Evolutionary conservation across 2,113 vertebrate species (phyloP).

Genomic region (Lipophrys pholis): DNA sequence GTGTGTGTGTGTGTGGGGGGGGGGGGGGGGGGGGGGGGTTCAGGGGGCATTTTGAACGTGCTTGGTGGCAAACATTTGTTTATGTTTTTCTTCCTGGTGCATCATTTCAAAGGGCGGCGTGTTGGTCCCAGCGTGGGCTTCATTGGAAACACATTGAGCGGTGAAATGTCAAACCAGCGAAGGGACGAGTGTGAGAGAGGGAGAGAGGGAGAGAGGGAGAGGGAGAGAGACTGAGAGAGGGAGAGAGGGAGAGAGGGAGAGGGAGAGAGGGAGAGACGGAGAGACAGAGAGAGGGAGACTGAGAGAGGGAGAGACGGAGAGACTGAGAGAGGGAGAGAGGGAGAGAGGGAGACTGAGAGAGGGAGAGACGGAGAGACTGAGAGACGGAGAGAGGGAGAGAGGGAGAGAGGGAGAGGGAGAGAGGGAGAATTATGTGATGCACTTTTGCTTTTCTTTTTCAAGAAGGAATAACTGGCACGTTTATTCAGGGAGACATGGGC

Average conservation of each 20-base stretch:
- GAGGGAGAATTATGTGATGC: conserved; percentile 33
- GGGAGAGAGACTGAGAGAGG: too few species aligned
- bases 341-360: not conserved
- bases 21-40: conserved; percentile 13
- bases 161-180: conserved; percentile 64
- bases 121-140: conserved; percentile 64
- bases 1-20: conserved; percentile 59
- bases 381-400: too few species aligned
- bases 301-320: too few species aligned
- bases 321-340: conserved; percentile 6
- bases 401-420: not conserved
- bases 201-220: too few species aligned
- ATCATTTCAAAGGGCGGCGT: conserved; percentile 79
- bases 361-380: too few species aligned
- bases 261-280: conserved; percentile 23
- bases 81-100: conserved; percentile 78
- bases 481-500: conserved; percentile 57
- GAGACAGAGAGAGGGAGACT: too few species aligned
- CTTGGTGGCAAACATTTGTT: conserved; percentile 86
- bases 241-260: not conserved
- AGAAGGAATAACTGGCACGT: conserved; percentile 60
- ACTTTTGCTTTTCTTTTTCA: conserved; percentile 9
- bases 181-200: not conserved
- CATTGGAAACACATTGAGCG: conserved; percentile 82
- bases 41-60: conserved; percentile 67